Percentiles rank a stretch among this genome's conserved stretches.
Conservation (phyloP, 2,888 invertebrate genomes). For the Oxycera nigricornis region DNA sequence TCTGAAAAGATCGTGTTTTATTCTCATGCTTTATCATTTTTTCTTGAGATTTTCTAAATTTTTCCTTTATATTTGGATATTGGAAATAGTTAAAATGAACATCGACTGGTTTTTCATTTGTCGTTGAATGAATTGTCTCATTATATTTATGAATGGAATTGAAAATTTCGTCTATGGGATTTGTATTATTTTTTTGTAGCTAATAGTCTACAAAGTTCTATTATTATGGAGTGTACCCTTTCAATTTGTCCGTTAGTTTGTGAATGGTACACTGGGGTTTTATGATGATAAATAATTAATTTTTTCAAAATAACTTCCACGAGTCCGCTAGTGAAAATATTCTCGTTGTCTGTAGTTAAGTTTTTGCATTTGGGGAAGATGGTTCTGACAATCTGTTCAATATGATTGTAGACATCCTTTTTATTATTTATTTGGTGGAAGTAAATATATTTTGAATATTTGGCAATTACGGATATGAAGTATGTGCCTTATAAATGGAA, state of each 20-base stretch:
- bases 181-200: neutral
- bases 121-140: neutral
- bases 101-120: neutral
- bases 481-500: neutral
- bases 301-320: neutral
- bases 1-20: neutral
- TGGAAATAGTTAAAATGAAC: neutral
- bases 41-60: neutral
- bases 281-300: neutral
- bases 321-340: neutral
- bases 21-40: neutral
- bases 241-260: neutral
- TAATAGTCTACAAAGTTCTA: neutral
- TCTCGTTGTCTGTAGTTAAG: constrained; percentile 13
- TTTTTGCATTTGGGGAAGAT: neutral
- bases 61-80: neutral
- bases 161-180: neutral
- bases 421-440: neutral
- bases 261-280: neutral
- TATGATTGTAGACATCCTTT: neutral
- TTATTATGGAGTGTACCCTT: neutral
- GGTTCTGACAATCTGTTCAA: neutral
- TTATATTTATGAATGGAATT: neutral
- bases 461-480: neutral
- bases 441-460: neutral